A percentile compares a stretch with the other conserved stretches of the same genome.
Evolutionary conservation across 2,888 invertebrate genomes (phyloP).

Genomic region (Cryptus armator): DNA sequence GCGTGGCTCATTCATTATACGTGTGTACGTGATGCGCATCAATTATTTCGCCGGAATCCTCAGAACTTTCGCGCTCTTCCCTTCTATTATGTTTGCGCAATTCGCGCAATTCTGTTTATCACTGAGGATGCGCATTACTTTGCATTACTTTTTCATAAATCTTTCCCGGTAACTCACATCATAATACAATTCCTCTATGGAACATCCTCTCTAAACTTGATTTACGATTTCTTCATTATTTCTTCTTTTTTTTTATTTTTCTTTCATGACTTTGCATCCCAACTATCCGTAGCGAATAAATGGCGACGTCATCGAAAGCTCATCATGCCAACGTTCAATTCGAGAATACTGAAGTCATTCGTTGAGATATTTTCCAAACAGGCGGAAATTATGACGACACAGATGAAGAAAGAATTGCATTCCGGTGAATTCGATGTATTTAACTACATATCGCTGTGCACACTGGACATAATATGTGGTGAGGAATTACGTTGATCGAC

Average conservation of each 20-base stretch:
- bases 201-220: background rate
- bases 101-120: slow-evolving; percentile 45
- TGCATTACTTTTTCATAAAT: slow-evolving; percentile 10
- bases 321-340: slow-evolving; percentile 76
- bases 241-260: background rate
- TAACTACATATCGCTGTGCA: slow-evolving; percentile 74
- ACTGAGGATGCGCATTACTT: slow-evolving; percentile 47
- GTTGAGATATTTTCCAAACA: slow-evolving; percentile 74
- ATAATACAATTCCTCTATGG: background rate
- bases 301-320: slow-evolving; percentile 76
- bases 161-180: background rate
- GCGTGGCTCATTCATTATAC: slow-evolving; percentile 64
- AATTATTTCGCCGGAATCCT: slow-evolving; percentile 21
- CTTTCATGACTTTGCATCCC: background rate
- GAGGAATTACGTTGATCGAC: slow-evolving; percentile 10
- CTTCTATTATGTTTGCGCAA: slow-evolving; percentile 43
- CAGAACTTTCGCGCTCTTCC: background rate
- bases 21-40: slow-evolving; percentile 67
- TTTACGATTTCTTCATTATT: background rate
- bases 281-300: slow-evolving; percentile 69
- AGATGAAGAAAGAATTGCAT: slow-evolving; percentile 73
- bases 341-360: slow-evolving; percentile 74
- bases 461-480: slow-evolving; percentile 77
- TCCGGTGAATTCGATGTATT: slow-evolving; percentile 74
- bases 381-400: slow-evolving; percentile 71